A percentile compares a stretch with the other conserved stretches of the same genome.
Evolutionary conservation across 92 coral and sea anemone genomes (phyloP).

Genomic region (Meandrina meandrites): DNA sequence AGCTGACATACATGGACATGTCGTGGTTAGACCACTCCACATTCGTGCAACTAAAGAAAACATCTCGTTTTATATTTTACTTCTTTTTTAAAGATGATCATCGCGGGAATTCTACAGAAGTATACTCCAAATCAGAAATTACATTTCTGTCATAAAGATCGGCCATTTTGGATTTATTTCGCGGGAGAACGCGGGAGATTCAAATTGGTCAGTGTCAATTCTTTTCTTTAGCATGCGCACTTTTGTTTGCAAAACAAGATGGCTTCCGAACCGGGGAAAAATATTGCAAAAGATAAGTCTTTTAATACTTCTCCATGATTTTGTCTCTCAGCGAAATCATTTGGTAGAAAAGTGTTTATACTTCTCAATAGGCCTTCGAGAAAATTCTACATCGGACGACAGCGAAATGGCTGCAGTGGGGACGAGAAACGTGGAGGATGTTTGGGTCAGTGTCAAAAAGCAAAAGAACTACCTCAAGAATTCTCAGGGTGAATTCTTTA

Average conservation of each 20-base stretch:
- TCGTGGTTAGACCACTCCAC: conserved; percentile 17
- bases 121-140: neutral
- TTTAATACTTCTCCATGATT: neutral
- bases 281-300: too few relatives aligned
- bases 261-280: neutral
- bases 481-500: neutral
- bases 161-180: conserved; percentile 19
- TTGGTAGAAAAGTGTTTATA: neutral
- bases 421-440: neutral
- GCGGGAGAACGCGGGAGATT: conserved; percentile 31
- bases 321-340: neutral
- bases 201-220: conserved; percentile 33
- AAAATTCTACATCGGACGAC: neutral
- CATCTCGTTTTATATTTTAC: neutral
- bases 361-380: neutral
- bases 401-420: neutral
- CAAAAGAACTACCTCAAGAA: neutral
- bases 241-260: neutral
- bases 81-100: neutral
- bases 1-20: neutral
- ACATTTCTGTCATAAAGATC: neutral
- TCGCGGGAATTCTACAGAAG: neutral
- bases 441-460: neutral
- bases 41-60: neutral
- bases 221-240: conserved; percentile 18